Conservation (phyloP, 64 coral and sea anemone species). For the Montipora cactus region DNA sequence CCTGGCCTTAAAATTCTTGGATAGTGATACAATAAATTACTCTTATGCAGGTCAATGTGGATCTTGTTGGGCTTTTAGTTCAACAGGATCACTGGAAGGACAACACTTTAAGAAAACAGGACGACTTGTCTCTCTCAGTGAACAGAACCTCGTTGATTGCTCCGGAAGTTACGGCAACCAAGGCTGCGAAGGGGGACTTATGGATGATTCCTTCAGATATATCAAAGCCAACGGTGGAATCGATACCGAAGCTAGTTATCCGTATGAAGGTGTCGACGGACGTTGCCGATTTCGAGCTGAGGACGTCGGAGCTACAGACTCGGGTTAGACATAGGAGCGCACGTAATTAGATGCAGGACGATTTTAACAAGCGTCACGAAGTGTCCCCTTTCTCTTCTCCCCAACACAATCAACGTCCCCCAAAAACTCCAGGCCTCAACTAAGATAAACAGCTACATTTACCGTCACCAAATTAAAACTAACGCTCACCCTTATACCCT, state of each 20-base stretch:
- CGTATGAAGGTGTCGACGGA: background rate
- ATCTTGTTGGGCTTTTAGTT: slow-evolving; percentile 83
- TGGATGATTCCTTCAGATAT: slow-evolving; percentile 89
- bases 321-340: slow-evolving; percentile 19
- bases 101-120: slow-evolving; percentile 98
- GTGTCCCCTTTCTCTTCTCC: too few species aligned
- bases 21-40: background rate
- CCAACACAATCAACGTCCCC: too few species aligned
- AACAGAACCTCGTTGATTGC: slow-evolving; percentile 98
- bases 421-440: too few species aligned
- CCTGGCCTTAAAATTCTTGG: too few species aligned
- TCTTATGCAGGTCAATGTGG: slow-evolving; percentile 53
- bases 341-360: too few species aligned
- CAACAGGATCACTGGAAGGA: slow-evolving; percentile 95
- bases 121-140: slow-evolving; percentile 91
- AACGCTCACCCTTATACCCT: too few species aligned
- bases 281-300: slow-evolving; percentile 34
- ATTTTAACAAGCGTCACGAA: too few species aligned
- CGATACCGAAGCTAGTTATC: slow-evolving; percentile 83
- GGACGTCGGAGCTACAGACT: slow-evolving; percentile 63
- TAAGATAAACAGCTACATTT: too few species aligned
- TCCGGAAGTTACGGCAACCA: slow-evolving; percentile 86
- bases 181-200: slow-evolving; percentile 80
- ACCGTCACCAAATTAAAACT: too few species aligned
- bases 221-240: slow-evolving; percentile 90